Evolutionary conservation across 2,113 vertebrate genomes (phyloP).

Genomic region (Anhinga anhinga): DNA sequence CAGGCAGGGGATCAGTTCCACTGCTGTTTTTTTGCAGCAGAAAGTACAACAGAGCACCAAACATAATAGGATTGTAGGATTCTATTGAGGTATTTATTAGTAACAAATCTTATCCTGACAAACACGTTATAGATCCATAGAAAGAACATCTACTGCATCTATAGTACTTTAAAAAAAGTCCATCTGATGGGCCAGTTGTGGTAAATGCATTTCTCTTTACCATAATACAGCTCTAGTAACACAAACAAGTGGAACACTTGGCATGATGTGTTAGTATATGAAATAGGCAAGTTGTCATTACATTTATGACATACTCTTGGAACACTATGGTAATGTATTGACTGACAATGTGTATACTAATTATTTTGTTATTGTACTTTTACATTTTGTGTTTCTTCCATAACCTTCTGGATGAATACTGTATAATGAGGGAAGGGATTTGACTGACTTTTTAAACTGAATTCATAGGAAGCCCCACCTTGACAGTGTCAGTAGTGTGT

Average conservation of each 20-base stretch:
- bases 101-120: background rate
- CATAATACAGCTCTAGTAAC: background rate
- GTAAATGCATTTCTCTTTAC: background rate
- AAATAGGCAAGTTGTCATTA: background rate
- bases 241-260: background rate
- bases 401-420: background rate
- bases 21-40: background rate
- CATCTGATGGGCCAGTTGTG: background rate
- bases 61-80: accelerated
- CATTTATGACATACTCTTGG: background rate
- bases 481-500: background rate
- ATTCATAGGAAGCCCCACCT: background rate
- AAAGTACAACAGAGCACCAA: background rate
- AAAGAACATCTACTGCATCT: accelerated
- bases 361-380: background rate
- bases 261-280: background rate
- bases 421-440: background rate
- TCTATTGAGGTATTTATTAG: background rate
- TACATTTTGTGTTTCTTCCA: background rate
- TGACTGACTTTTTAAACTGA: background rate
- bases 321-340: background rate
- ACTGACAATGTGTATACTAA: background rate
- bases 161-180: background rate
- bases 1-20: background rate
- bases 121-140: background rate